phyloP scores from a whole-genome alignment of 2,797 vertebrate species.

The Myotis planiceps region DNA sequence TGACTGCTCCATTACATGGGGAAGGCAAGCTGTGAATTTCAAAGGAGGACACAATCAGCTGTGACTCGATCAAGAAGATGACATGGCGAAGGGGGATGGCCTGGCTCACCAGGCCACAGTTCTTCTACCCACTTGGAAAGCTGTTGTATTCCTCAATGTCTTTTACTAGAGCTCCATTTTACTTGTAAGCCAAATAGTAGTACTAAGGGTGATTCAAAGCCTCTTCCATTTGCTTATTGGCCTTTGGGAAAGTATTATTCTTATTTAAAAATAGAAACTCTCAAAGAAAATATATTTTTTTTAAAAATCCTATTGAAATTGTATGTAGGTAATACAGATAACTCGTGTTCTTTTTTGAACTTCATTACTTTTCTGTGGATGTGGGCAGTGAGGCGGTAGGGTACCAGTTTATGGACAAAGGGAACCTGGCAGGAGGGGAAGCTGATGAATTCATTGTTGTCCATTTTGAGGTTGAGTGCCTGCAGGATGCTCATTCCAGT shows the following conservation, averaged over 20 bases:
- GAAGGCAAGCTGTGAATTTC: neutral
- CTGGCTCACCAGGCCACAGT: neutral
- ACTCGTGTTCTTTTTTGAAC: neutral
- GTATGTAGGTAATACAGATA: neutral
- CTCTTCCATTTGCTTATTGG: neutral
- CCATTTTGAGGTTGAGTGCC: neutral
- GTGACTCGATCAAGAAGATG: neutral
- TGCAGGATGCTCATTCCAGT: neutral
- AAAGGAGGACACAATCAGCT: neutral
- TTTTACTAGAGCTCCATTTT: neutral
- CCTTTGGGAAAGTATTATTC: slow-evolving; percentile 20
- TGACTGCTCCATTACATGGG: neutral
- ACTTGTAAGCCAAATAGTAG: neutral
- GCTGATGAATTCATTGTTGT: neutral
- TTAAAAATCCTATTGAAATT: neutral
- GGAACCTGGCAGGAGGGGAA: neutral
- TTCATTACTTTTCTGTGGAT: neutral
- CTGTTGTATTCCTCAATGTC: neutral
- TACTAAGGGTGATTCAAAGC: neutral
- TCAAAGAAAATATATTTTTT: neutral
- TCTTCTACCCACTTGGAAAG: neutral
- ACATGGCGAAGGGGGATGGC: no score
- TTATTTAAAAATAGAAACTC: neutral
- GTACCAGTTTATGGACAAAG: neutral
- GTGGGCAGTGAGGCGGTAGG: neutral